Base-by-base conservation (phyloP, 1,140 invertebrate genomes). In the Neodiprion fabricii region DNA sequence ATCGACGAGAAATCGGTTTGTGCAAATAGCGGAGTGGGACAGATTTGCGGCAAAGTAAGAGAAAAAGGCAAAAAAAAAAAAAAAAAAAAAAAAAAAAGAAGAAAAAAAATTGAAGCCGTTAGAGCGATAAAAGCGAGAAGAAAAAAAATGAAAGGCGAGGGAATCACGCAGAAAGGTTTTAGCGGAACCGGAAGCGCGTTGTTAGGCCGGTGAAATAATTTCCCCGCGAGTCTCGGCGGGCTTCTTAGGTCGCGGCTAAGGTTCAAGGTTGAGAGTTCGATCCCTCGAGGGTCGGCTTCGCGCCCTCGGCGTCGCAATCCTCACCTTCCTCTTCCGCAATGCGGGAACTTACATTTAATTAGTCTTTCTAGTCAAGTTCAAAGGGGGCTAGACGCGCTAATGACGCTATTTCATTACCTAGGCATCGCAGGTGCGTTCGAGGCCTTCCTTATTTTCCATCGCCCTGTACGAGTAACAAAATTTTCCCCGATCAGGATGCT, bases 331-430 rank as follows among this genome's bases (percentile, higher is more conserved):
- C 61, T 14, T 17, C 61, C 12, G 12, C 61, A 7, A 14, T 17
- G 12, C 17, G 61, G 12, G 12, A 65, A 65, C 61, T 17, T 65
- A 65, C 61, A 65, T 65, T 65, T 65, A 1, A 65, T 65, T 65
- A 65, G 61, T 65, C 61, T 65, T 65, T 65, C 61, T 7, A 65
- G 61, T 65, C 17, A 65, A 21, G 61, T 65, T 65, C 61, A 65
- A 65, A 65, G 61, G 2, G 61, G 61, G 12, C 17, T 40, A 40
- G 28, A 65, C 61, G 61, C 17, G 61, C 17, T 65, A 65, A 65
- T 65, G 61, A 1, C 17, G 7, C 61, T 65, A 65, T 65, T 1
- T 65, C 61, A 65, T 65, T 65, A 65, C 12, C 61, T 65, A 1
- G 12, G 17, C 12, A 14, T 65, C 12, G 17, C 12, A 65, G 61